A percentile compares a stretch with the other conserved stretches of the same genome.
phyloP scores from a whole-genome alignment of 2,113 vertebrate species.

The Baryphthengus martii region DNA sequence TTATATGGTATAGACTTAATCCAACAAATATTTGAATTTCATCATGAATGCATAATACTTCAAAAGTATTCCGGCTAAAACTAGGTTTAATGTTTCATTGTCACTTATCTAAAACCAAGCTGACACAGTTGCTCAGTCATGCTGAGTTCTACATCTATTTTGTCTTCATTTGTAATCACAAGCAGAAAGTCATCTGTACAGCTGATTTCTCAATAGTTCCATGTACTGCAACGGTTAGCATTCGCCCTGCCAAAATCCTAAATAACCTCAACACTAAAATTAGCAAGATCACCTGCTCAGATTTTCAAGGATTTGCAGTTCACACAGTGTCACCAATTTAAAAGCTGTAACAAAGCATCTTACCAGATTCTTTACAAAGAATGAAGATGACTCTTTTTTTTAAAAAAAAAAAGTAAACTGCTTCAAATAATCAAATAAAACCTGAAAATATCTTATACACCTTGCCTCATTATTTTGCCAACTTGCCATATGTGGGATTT shows the following conservation, averaged over 20 bases:
- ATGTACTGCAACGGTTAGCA: not conserved
- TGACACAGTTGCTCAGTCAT: not conserved
- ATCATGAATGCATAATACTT: not conserved
- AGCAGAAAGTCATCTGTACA: not conserved
- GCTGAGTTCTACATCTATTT: not conserved
- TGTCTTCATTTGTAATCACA: not conserved
- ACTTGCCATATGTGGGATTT: not conserved
- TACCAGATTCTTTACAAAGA: not conserved
- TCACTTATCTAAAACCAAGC: not conserved
- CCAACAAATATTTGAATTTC: not conserved
- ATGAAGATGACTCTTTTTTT: not conserved
- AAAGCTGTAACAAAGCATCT: not conserved
- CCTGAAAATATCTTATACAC: not conserved
- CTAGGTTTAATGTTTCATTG: not conserved
- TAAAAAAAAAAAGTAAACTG: not conserved
- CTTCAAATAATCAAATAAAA: not conserved
- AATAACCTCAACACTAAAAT: conserved; percentile 23
- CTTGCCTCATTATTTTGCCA: not conserved
- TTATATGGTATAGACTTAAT: not conserved
- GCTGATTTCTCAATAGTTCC: not conserved
- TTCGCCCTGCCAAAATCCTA: not conserved
- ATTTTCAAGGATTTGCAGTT: conserved; percentile 14
- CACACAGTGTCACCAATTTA: not conserved
- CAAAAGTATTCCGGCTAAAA: not conserved
- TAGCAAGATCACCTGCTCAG: not conserved